A percentile compares a stretch with the other conserved stretches of the same genome.
phyloP scores from a whole-genome alignment of 2,888 invertebrate species.

The Hyposoter didymator region DNA sequence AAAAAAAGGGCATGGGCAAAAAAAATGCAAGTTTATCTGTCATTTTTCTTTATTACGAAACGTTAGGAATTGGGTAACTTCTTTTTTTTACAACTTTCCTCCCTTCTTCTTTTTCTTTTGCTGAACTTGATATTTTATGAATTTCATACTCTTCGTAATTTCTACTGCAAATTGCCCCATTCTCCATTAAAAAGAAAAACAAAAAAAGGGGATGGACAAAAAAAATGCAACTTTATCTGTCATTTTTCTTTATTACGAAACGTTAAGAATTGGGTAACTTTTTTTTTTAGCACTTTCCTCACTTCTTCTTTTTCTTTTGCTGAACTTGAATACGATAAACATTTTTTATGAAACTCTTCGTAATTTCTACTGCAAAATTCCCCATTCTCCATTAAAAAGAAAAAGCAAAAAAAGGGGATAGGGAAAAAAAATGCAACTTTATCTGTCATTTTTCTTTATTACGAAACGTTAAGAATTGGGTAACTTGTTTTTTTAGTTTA shows the following conservation, averaged over 20 bases:
- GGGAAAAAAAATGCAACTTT: not conserved
- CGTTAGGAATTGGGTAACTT: too few species aligned
- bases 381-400: too few species aligned
- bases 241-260: conserved; percentile 59
- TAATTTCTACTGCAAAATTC: too few species aligned
- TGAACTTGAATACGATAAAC: too few species aligned
- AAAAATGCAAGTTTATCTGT: too few species aligned
- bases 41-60: too few species aligned
- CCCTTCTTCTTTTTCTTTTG: conserved; percentile 91
- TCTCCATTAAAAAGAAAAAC: conserved; percentile 17
- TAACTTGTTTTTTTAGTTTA: conserved; percentile 73
- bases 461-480: conserved; percentile 47
- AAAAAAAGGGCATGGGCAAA: too few species aligned
- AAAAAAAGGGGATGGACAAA: not conserved
- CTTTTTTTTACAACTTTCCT: too few species aligned
- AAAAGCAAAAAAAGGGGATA: not conserved
- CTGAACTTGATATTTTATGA: conserved; percentile 86
- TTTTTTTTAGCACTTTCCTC: conserved; percentile 85
- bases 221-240: conserved; percentile 3
- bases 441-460: conserved; percentile 51
- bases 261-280: conserved; percentile 30
- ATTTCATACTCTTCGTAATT: conserved; percentile 66
- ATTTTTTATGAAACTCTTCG: too few species aligned
- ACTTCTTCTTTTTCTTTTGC: conserved; percentile 90
- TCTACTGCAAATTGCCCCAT: not conserved